These are phyloP conservation scores for Danionella dracula DNA, from an alignment of 2,797 vertebrate species.

Conservation along the genomic window DNA sequence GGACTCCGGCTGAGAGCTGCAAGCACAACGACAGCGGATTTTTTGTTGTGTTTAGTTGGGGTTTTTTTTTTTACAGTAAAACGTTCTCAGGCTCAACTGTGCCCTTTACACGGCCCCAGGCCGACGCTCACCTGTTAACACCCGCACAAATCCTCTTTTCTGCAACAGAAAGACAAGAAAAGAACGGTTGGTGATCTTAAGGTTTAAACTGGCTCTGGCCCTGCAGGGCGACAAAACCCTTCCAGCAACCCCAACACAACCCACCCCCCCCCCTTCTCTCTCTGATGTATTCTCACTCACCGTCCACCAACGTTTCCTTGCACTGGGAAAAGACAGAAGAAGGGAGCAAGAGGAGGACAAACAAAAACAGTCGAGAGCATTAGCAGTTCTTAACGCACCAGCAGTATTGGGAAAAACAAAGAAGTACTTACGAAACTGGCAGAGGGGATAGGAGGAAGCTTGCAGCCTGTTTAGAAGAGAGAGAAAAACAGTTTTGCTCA, in stretches of 20 bases:
- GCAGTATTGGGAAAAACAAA: background rate
- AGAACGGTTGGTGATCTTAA: background rate
- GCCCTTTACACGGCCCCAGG: background rate
- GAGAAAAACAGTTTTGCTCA: too few species aligned
- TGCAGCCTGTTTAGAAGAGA: constrained; percentile 3
- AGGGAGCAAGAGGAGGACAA: background rate
- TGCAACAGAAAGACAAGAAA: background rate
- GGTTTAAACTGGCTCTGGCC: rapidly evolving
- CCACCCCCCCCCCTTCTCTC: too few species aligned
- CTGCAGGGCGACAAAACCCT: background rate
- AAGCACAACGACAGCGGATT: background rate
- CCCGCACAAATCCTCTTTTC: background rate
- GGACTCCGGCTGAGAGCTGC: constrained; percentile 21
- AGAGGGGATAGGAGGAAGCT: background rate
- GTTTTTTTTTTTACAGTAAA: background rate
- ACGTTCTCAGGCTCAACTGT: background rate
- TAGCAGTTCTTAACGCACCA: background rate
- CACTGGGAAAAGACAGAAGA: background rate
- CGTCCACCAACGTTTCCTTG: constrained; percentile 5
- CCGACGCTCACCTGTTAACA: constrained; percentile 1
- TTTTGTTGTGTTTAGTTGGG: too few species aligned
- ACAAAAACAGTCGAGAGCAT: background rate
- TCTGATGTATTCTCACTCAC: background rate
- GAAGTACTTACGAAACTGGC: background rate
- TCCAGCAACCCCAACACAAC: too few species aligned